These are phyloP conservation scores for Nannoperca australis DNA, from an alignment of 2,797 vertebrate genomes.

Conservation along the genomic window DNA sequence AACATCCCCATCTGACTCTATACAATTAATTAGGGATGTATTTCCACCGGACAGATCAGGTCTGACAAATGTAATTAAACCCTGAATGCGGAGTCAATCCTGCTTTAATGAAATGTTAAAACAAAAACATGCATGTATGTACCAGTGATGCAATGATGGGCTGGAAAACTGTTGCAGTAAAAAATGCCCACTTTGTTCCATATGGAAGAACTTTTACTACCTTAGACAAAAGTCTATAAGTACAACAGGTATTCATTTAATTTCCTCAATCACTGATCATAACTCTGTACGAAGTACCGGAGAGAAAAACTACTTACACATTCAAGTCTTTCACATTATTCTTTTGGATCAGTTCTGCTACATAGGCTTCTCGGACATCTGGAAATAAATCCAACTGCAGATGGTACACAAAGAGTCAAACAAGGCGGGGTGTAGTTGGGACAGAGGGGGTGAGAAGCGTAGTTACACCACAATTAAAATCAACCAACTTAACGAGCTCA, in stretches of 20 bases:
- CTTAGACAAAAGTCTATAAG: not conserved
- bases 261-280: not conserved
- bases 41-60: not conserved
- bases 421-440: not conserved
- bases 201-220: too few species aligned
- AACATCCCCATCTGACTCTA: not conserved
- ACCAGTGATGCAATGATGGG: not conserved
- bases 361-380: slow-evolving; percentile 91
- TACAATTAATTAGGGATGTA: not conserved
- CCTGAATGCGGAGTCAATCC: not conserved
- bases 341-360: slow-evolving; percentile 92
- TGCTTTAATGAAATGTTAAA: not conserved
- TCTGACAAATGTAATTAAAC: not conserved
- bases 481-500: not conserved
- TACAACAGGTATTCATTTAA: not conserved
- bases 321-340: slow-evolving; percentile 86
- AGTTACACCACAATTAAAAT: not conserved
- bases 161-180: not conserved
- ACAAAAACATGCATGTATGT: not conserved
- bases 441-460: slow-evolving; percentile 6
- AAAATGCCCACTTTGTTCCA: not conserved
- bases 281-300: not conserved
- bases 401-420: slow-evolving; percentile 15
- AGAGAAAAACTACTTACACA: slow-evolving; percentile 78
- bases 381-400: slow-evolving; percentile 94